phyloP scores from a whole-genome alignment of 2,888 invertebrate species.

The Chaitophorus viminalis region DNA sequence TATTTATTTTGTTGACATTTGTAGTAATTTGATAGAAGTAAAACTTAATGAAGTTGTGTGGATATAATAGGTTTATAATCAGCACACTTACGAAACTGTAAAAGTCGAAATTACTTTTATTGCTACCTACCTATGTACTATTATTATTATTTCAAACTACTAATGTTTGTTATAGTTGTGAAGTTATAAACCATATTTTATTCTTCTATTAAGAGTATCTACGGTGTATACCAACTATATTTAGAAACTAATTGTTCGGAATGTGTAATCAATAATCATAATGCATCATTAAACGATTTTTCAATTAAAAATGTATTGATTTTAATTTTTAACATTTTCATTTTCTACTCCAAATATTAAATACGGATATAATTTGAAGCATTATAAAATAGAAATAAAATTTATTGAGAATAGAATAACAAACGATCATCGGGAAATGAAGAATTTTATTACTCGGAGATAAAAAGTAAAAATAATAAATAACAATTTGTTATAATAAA shows the following conservation, averaged over 20 bases:
- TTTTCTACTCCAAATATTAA: conserved; percentile 6
- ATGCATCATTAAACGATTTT: conserved; percentile 14
- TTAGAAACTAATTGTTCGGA: conserved; percentile 31
- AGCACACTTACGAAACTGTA: neutral
- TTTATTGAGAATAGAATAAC: neutral
- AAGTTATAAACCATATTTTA: neutral
- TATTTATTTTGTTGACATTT: neutral
- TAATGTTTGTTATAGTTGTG: neutral
- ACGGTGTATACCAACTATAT: neutral
- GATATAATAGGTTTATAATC: neutral
- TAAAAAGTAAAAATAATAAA: conserved; percentile 25
- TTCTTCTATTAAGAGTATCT: neutral
- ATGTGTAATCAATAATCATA: conserved; percentile 6
- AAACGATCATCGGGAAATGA: neutral
- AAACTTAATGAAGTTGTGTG: neutral
- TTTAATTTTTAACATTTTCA: conserved; percentile 9
- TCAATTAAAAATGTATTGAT: conserved; percentile 30
- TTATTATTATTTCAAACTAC: neutral
- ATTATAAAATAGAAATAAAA: neutral
- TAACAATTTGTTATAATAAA: conserved; percentile 17
- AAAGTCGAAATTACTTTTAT: neutral
- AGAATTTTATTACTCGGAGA: conserved; percentile 16
- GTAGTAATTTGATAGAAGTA: neutral
- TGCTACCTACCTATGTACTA: neutral
- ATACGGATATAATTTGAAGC: neutral